These are phyloP conservation scores for Puntigrus tetrazona DNA, from an alignment of 2,113 vertebrate genomes.

Conservation along the genomic window DNA sequence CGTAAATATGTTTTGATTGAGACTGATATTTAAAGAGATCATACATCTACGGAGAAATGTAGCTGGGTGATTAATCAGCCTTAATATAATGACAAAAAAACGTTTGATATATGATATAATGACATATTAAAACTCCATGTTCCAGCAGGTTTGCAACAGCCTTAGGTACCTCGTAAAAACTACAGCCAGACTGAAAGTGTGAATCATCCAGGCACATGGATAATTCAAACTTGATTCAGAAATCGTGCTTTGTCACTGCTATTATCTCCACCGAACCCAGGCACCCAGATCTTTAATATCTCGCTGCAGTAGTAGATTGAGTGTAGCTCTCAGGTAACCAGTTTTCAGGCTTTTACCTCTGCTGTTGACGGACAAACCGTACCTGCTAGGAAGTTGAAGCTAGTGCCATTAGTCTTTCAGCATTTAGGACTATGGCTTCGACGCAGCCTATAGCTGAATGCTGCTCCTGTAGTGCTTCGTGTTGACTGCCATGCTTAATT, in stretches of 20 bases:
- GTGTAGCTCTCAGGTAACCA: slow-evolving; percentile 59
- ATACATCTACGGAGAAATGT: neutral
- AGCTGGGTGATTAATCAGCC: slow-evolving; percentile 22
- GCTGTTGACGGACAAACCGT: slow-evolving; percentile 64
- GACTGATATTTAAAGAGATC: slow-evolving; percentile 14
- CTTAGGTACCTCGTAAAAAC: slow-evolving; percentile 29
- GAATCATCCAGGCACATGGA: slow-evolving; percentile 18
- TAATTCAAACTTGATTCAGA: slow-evolving; percentile 17
- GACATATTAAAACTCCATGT: slow-evolving; percentile 41
- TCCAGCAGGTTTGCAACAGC: slow-evolving; percentile 25
- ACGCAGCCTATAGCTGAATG: slow-evolving; percentile 46
- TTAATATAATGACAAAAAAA: slow-evolving; percentile 20
- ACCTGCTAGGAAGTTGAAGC: slow-evolving; percentile 64
- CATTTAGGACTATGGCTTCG: slow-evolving; percentile 46
- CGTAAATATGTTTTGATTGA: slow-evolving; percentile 35
- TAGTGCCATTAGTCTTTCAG: slow-evolving; percentile 67
- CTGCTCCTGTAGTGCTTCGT: slow-evolving; percentile 49
- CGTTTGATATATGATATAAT: slow-evolving; percentile 40
- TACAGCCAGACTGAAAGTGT: slow-evolving; percentile 32
- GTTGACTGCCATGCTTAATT: slow-evolving; percentile 61
- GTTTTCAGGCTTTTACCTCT: slow-evolving; percentile 59
- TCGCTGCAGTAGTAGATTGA: slow-evolving; percentile 30
- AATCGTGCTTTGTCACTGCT: slow-evolving; percentile 1
- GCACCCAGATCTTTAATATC: slow-evolving; percentile 46
- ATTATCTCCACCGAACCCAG: slow-evolving; percentile 11